Base-by-base conservation (phyloP, 2,888 invertebrate genomes). In the Epistrophella euchroma region DNA sequence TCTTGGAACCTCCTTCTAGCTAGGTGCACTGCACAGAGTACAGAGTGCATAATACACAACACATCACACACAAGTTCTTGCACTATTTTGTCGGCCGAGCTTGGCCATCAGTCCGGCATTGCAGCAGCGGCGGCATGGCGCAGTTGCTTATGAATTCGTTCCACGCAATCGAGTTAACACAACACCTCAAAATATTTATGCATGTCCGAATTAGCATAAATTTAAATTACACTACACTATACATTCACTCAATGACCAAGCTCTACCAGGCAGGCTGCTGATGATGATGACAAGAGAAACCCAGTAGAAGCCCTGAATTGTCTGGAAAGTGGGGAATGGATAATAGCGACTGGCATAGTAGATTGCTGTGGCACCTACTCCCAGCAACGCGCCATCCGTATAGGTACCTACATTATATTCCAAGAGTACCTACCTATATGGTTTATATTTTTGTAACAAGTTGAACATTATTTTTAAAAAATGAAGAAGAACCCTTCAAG, bases 101-200 rank as follows among this genome's bases (percentile, higher is more conserved):
- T 9, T 25, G 40, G 19, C 37, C 13, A 35, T 6, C 66, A 56
- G 25, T 22, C 50, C 28, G 35, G 10, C 9, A 19, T 17, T 5
- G 37, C 56, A 22, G 37, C 58, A 4, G 15, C 62, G 35, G 56
- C n/a, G 47, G 52, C 37, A 4, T 68, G 68, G 11, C 10, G 47
- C 84, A 84, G 74, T 80, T 76, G 76, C 81, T 81, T 81, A 81
- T 62, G 81, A 75, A 81, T 85, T 81, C 85, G 81, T 81, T 85
- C 85, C 85, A 85, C 81, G 85, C 85, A 81, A 85, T 85, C 85
- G 81, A 85, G 85, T 85, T 85, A 85, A 85, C 85, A 85, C 85
- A 85, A 85, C 85, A 85, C 85, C 85, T 85, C 85, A 85, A 85
- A 85, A 85, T 85, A 85, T 85, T 85, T 85, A 85, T 85, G 85